A percentile compares a stretch with the other conserved stretches of the same genome.
Conservation (phyloP, 2,888 invertebrate species). For the Callimorpha dominula region DNA sequence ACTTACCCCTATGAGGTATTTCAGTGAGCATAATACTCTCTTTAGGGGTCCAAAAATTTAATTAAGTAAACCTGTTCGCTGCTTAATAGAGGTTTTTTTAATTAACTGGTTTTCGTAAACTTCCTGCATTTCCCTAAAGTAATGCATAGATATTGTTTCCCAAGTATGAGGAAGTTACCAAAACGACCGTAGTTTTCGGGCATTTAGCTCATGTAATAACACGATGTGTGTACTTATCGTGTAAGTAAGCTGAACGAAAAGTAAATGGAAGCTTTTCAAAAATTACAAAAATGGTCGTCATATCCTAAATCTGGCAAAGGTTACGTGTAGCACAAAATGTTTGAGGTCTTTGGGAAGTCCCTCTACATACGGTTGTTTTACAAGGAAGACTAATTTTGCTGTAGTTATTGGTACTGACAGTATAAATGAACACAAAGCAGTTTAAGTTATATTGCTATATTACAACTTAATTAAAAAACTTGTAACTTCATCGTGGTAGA, state of each 20-base stretch:
- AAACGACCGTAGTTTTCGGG: background rate
- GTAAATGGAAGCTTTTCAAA: conserved; percentile 10
- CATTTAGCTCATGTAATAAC: background rate
- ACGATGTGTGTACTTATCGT: background rate
- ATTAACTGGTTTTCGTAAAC: background rate
- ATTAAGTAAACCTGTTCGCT: conserved; percentile 13
- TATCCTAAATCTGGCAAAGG: no score
- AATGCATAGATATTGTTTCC: background rate
- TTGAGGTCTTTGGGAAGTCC: no score
- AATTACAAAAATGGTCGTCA: background rate
- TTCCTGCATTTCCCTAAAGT: background rate
- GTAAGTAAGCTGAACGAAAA: background rate
- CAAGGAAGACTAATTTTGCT: no score
- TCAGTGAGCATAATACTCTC: conserved; percentile 14
- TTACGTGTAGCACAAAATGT: no score
- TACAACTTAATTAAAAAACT: no score
- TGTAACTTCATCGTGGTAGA: no score
- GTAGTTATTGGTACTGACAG: no score
- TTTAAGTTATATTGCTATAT: no score
- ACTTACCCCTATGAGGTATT: conserved; percentile 15
- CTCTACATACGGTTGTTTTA: no score
- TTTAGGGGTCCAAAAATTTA: conserved; percentile 19
- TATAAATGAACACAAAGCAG: no score
- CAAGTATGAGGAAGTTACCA: background rate
- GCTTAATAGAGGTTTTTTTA: conserved; percentile 4